Evolutionary conservation across 2,113 vertebrate genomes (phyloP), one percentile per base, ranked within the genome.

Genomic region (Addax nasomaculatus): DNA sequence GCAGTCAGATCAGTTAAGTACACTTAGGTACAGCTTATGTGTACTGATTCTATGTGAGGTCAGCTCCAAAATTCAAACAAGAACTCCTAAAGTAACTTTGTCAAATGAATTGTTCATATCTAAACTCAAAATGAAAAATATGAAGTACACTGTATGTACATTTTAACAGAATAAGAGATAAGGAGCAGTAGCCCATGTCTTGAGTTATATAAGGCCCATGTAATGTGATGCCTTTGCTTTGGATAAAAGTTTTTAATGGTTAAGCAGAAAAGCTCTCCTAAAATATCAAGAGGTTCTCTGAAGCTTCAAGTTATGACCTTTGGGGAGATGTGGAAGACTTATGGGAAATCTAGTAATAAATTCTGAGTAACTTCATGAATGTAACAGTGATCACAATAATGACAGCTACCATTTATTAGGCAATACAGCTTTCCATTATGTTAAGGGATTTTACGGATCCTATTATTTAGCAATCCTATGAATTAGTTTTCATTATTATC

Each of bases 1-100:
- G 27, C 23, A 64, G 39, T 39, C 27, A 81, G 88, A 51, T 94
- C 39, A 89, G 10, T 83, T 27, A 62, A 33, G 30, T 29, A 80
- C 4, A 95, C 79, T 58, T 85, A 14, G 58, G 7, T 55, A 45
- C 15, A 51, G 43, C 17, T 49, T 30, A 23, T 15, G 7, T 23
- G 51, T 15, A 49, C 6, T 5, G 39, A 23, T 13, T 85, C 43
- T 53, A 30, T 39, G 27, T 27, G 64, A 23, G 43, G 45, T 53
- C 76, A 85, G 78, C 45, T 23, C 85, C 62, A 39, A 81, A 39
- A 89, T 60, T 83, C 43, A 57, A 29, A 36, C 27, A 53, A 67
- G 76, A 95, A 81, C 19, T 96, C 92, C n/a, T 16, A 90, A 90
- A 96, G 55, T 85, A 93, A 93, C 51, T 64, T 29, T 95, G 39